Base-by-base conservation (phyloP, 2,888 invertebrate species). In the Aromia moschata region DNA sequence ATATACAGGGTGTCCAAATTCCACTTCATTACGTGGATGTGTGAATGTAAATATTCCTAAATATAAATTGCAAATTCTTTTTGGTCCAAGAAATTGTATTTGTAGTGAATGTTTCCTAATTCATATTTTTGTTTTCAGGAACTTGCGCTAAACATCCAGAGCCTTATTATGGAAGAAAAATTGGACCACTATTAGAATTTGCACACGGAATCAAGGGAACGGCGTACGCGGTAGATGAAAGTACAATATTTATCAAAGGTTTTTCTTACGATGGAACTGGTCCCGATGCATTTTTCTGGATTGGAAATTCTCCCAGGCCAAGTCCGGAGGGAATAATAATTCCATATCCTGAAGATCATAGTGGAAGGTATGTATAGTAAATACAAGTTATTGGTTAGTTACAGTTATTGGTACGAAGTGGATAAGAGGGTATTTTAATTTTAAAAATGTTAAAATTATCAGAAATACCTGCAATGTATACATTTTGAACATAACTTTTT, bases 251-350 rank as follows among this genome's bases (percentile, higher is more conserved):
- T 82, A 90, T 96, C 73, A 90, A 91, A 74, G 90, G 90, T 37
- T 95, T 96, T 81, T 89, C 88, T 40, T 96, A 95, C 78, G 94
- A 94, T 75, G 95, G 95, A 37, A 90, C 89, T 4, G 94, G 91
- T 5, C 93, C 94, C 60, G 93, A 92, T 77, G 93, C 94, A 0
- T 93, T 89, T 82, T 95, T 95, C 84, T 95, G 94, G 94, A 91
- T 93, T 58, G 94, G 94, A 10, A 92, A 91, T 74, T 88, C 89
- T 2, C 85, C 88, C 1, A 85, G 89, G 64, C 94, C 94, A 1
- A 89, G 89, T 68, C 93, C 93, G 14, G 90, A 91, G 49, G 95
- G 94, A 58, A 89, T 86, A 61, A 87, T 93, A 60, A 90, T 95
- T 75, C 93, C 94, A 14, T 94, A 92, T 78, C 94, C 94, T 20